These are phyloP conservation scores for Drosophila kokeensis DNA, from an alignment of 2,888 invertebrate species.

Conservation along the genomic window DNA sequence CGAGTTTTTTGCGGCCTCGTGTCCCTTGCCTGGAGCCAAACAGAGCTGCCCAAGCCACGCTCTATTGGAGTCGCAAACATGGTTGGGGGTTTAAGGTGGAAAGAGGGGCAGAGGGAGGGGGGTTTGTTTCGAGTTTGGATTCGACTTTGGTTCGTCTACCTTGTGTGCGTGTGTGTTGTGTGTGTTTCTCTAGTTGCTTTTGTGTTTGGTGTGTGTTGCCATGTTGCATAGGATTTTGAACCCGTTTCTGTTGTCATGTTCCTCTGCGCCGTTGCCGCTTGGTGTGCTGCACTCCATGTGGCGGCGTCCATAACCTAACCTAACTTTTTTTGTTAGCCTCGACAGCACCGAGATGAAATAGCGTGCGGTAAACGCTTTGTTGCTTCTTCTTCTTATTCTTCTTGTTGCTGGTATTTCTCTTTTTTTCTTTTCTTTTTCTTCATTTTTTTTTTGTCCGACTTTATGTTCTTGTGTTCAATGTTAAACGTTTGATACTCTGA, in stretches of 20 bases:
- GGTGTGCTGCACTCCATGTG: constrained; percentile 64
- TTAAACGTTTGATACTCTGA: constrained; percentile 39
- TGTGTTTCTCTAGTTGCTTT: constrained; percentile 14
- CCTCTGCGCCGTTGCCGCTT: constrained; percentile 6
- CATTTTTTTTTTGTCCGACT: constrained; percentile 5
- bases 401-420: constrained; percentile 4
- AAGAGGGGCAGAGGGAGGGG: not conserved
- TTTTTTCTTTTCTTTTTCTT: not conserved
- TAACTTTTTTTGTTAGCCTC: constrained; percentile 67
- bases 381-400: constrained; percentile 26
- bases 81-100: not conserved
- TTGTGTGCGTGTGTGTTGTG: constrained; percentile 34
- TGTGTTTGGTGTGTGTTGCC: constrained; percentile 64
- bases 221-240: constrained; percentile 83
- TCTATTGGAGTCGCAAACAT: constrained; percentile 60
- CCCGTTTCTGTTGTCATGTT: constrained; percentile 74
- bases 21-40: constrained; percentile 21
- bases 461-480: constrained; percentile 34
- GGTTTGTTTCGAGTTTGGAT: constrained; percentile 49
- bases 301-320: constrained; percentile 82
- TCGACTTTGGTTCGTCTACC: constrained; percentile 73
- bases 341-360: constrained; percentile 53
- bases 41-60: constrained; percentile 55
- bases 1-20: constrained; percentile 59
- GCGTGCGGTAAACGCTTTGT: constrained; percentile 60